Base-by-base conservation (phyloP, 2,888 invertebrate species). In the Entomobrya multifasciata region DNA sequence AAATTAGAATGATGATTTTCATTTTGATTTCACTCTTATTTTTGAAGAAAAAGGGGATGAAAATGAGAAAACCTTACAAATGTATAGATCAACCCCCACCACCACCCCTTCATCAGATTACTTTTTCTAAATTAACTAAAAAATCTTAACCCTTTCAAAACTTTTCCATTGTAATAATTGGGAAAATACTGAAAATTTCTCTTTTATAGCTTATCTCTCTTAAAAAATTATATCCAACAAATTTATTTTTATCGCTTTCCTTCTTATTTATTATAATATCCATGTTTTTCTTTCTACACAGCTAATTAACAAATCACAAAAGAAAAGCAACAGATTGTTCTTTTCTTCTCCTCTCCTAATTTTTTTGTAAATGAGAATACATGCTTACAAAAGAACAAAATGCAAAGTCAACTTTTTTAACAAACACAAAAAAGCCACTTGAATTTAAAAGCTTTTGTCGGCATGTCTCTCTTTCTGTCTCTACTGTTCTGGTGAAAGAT, bases 41-140 rank as follows among this genome's bases (percentile, higher is more conserved):
- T 57, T 57, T 22, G 11, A 36, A 65, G 1, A 27, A 20, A 36
- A 20, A 20, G 4, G 57, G 25, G 25, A 25, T 17, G 25, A 57
- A 25, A 25, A 13, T 22, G 57, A 20, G 57, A 15, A 13, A 25
- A 22, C 5, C 13, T 57, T 57, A 11, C n/a, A n/a, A n/a, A n/a
- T n/a, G n/a, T n/a, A n/a, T n/a, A n/a, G n/a, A n/a, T n/a, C n/a
- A n/a, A n/a, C n/a, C n/a, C n/a, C n/a, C n/a, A n/a, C n/a, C n/a
- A n/a, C n/a, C n/a, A 65, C n/a, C 65, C 65, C 30, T 41, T 65
- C 5, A n/a, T 25, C 62, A 65, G 65, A 65, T 65, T 65, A 65
- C 30, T 65, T 65, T 41, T 65, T 13, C 36, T 65, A 17, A 65
- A 65, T 65, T 65, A 65, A 41, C 65, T 65, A 30, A n/a, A 65